Evolutionary conservation across 2,113 vertebrate genomes (phyloP).

Genomic region (Ictalurus furcatus): DNA sequence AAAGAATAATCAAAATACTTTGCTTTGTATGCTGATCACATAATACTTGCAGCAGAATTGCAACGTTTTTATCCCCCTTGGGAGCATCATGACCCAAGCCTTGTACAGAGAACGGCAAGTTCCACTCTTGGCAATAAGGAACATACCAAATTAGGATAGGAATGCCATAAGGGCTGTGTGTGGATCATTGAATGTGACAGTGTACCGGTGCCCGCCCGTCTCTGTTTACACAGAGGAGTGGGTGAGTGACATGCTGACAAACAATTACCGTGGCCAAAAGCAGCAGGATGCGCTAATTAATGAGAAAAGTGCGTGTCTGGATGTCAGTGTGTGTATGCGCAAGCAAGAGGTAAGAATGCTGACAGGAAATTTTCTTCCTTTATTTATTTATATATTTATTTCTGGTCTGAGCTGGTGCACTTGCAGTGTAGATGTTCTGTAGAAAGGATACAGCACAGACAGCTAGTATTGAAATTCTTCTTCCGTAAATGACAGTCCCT

Average conservation of each 20-base stretch:
- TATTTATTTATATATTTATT: conserved; percentile 53
- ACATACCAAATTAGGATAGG: conserved; percentile 30
- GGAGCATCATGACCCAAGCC: conserved; percentile 33
- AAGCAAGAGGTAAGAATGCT: conserved; percentile 66
- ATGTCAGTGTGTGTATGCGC: conserved; percentile 50
- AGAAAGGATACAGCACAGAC: not conserved
- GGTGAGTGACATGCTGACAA: conserved; percentile 72
- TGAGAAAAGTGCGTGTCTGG: conserved; percentile 62
- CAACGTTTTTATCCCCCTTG: conserved; percentile 31
- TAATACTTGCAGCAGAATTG: conserved; percentile 38
- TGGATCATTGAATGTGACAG: conserved; percentile 65
- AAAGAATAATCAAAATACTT: not conserved
- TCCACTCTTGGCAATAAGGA: conserved; percentile 1
- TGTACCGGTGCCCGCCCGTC: conserved; percentile 50
- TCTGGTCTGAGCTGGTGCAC: not conserved
- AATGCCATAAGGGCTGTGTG: conserved; percentile 59
- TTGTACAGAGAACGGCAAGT: conserved; percentile 27
- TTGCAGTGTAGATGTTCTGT: not conserved
- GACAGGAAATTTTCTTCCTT: conserved; percentile 55
- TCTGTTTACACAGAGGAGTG: conserved; percentile 67
- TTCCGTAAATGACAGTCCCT: not conserved
- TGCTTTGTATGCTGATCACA: conserved; percentile 7
- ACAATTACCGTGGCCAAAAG: conserved; percentile 78
- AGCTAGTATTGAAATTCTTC: conserved; percentile 4
- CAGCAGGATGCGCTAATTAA: conserved; percentile 80